phyloP scores from a whole-genome alignment of 2,888 invertebrate genomes.

The Eupeodes latifasciatus region DNA sequence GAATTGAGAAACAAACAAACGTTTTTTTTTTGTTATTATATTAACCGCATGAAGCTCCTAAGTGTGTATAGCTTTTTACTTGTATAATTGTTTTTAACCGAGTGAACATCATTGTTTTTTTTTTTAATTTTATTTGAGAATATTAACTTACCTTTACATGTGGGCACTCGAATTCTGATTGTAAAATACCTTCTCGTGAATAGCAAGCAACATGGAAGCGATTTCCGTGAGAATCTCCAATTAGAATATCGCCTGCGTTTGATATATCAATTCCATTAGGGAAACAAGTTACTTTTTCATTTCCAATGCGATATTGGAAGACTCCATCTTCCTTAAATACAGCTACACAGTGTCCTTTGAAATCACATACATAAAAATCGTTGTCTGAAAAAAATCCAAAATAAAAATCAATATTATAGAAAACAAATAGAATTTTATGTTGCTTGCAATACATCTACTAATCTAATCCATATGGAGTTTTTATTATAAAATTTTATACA shows the following conservation, averaged over 20 bases:
- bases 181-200: conserved; percentile 92
- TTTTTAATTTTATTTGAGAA: background rate
- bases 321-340: conserved; percentile 97
- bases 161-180: conserved; percentile 98
- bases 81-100: background rate
- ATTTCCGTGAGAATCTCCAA: conserved; percentile 98
- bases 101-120: background rate
- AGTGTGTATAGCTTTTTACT: too few species aligned
- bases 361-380: conserved; percentile 98
- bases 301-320: conserved; percentile 96
- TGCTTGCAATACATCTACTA: too few species aligned
- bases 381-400: conserved; percentile 87
- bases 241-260: conserved; percentile 97
- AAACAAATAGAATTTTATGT: too few species aligned
- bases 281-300: conserved; percentile 97
- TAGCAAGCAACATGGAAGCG: conserved; percentile 98
- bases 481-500: too few species aligned
- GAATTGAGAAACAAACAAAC: too few species aligned
- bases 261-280: conserved; percentile 99
- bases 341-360: conserved; percentile 98
- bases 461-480: too few species aligned
- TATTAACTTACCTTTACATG: conserved; percentile 93
- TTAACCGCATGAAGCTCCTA: too few species aligned
- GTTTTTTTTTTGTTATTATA: too few species aligned
- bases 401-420: background rate